phyloP scores from a whole-genome alignment of 1,140 invertebrate genomes.

The Neoseiulus cucumeris region DNA sequence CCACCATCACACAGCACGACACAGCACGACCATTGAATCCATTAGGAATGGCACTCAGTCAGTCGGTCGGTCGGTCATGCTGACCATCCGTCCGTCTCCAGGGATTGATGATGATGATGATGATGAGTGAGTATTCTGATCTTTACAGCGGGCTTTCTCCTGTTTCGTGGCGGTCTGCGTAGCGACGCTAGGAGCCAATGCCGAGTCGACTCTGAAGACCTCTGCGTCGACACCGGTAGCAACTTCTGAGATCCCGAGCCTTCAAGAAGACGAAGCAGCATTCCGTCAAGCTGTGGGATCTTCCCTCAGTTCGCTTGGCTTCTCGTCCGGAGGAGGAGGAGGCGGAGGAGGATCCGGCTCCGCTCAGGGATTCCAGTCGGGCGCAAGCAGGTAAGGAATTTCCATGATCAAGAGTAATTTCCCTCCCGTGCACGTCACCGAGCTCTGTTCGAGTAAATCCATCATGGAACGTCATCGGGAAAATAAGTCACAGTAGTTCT shows the following conservation, averaged over 20 bases:
- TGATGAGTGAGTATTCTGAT: no score
- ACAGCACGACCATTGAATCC: no score
- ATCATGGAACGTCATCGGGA: no score
- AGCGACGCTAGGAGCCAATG: not conserved
- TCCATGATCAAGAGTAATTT: no score
- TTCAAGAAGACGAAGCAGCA: not conserved
- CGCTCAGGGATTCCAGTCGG: not conserved
- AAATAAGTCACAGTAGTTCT: no score
- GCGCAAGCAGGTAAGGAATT: not conserved
- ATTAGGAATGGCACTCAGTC: no score
- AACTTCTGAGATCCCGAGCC: not conserved
- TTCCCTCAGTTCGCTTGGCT: not conserved
- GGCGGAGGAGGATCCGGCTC: not conserved
- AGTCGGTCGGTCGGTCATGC: no score
- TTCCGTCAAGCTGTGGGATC: constrained; percentile 2
- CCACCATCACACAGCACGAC: no score
- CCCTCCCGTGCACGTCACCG: no score
- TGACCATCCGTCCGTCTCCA: no score
- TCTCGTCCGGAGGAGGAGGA: not conserved
- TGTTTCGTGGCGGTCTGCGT: not conserved
- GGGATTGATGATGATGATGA: no score
- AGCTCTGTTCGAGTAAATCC: no score
- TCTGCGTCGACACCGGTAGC: not conserved
- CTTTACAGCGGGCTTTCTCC: not conserved
- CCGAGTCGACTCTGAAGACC: not conserved